Evolutionary conservation across 2,888 invertebrate genomes (phyloP), one percentile per base, ranked within the genome.

Genomic region (Drosophila koepferae): DNA sequence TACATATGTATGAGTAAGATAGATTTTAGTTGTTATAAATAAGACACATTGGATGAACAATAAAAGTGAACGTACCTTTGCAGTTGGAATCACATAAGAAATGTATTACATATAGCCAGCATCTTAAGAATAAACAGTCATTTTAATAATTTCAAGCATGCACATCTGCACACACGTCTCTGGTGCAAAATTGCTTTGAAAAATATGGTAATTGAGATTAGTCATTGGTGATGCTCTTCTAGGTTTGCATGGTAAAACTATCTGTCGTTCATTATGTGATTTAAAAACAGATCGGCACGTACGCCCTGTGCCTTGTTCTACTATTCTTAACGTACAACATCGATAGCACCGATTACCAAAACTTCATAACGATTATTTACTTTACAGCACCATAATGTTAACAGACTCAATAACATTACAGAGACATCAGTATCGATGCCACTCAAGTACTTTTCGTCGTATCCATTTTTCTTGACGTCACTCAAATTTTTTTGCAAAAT

Each of bases 381-480:
- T 51, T 10, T 12, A 2, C 58, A 73, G 49, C 72, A 58, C 63
- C 1, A 0, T 8, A 10, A 23, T 12, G 12, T 51, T 51, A 31
- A 28, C 16, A 43, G 14, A 23, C 67, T 74, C 70, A 70, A 74
- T 67, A 54, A 7, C 4, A 28, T 9, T 14, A 14, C 38, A 4
- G 12, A 38, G 6, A 46, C 49, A 28, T 14, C 10, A 10, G 9
- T 55, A 76, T 76, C 76, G 72, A 76, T 66, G 44, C 28, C 14
- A 60, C 20, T 48, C 48, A 44, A 63, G 40, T 72, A 63, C 54
- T 72, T 76, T 76, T 66, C 34, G 70, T 61, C 66, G 78, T 53
- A 74, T 74, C 74, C 66, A 77, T 77, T 77, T 77, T 78, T 77
- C 78, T 74, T 70, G 77, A 77, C 77, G 78, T 77, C 77, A 70